Conservation (phyloP, 2,113 vertebrate genomes). For the Oryzias javanicus region DNA sequence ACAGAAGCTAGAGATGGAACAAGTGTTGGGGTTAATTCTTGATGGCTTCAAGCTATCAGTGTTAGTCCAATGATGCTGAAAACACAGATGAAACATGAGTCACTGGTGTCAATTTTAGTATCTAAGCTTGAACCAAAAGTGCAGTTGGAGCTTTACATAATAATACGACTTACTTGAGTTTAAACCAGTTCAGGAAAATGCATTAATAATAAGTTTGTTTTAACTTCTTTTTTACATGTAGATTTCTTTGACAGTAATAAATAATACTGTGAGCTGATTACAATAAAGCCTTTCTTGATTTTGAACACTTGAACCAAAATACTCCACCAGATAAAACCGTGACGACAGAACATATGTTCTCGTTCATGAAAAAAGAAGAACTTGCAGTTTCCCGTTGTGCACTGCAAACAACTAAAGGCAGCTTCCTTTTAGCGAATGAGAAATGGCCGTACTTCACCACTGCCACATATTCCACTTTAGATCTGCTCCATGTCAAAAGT, state of each 20-base stretch:
- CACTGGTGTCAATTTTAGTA: no score
- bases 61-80: no score
- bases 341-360: constrained; percentile 2
- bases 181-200: no score
- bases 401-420: constrained; percentile 32
- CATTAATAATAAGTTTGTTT: no score
- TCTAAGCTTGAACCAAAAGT: no score
- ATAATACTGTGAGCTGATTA: not conserved
- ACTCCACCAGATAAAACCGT: not conserved
- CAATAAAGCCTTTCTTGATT: not conserved
- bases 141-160: no score
- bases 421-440: constrained; percentile 15
- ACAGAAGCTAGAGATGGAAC: constrained; percentile 40
- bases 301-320: not conserved
- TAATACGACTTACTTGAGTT: no score
- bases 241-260: not conserved
- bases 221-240: no score
- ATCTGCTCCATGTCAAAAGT: not conserved
- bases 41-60: not conserved
- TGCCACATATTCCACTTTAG: constrained; percentile 20
- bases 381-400: constrained; percentile 44
- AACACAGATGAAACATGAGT: no score
- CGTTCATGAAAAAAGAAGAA: constrained; percentile 44
- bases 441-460: constrained; percentile 29
- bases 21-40: constrained; percentile 39